Evolutionary conservation across 37 sponge, comb jelly and placozoan genomes (phyloP), one percentile per base, ranked within the genome.

Genomic region (Chondrosia reniformis): DNA sequence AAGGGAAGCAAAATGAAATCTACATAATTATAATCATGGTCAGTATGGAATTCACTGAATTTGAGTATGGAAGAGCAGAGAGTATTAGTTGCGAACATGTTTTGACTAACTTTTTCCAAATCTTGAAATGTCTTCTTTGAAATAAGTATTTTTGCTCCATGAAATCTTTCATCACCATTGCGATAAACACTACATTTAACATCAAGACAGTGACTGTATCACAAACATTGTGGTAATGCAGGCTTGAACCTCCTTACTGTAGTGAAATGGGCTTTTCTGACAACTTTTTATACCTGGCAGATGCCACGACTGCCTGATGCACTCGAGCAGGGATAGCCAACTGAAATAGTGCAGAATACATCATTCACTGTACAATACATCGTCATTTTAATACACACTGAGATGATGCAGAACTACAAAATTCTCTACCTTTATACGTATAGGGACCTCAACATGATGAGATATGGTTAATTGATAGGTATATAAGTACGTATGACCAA

Each of bases 161-260:
- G 80, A 80, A 61, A 90, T n/a, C 45, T 55, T 54, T 79, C 84
- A 82, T 90, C 91, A 46, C 91, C 91, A 86, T 90, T 90, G 3
- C 91, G 79, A 75, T 84, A 90, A 28, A 90, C 91, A 83, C 91
- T 90, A 41, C 6, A 66, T 2, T 4, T 56, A 28, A 4, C 58
- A 56, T 24, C 7, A 24, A 56, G n/a, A n/a, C n/a, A n/a, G n/a
- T n/a, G n/a, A n/a, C n/a, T n/a, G n/a, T n/a, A n/a, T n/a, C n/a
- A n/a, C n/a, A n/a, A n/a, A n/a, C n/a, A n/a, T n/a, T n/a, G n/a
- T n/a, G n/a, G n/a, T n/a, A n/a, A n/a, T n/a, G n/a, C n/a, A n/a
- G n/a, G n/a, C n/a, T n/a, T n/a, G n/a, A n/a, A n/a, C 24, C 24
- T 4, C 65, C 91, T 84, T 28, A 90, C 91, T 86, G 91, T 15